A percentile compares a stretch with the other conserved stretches of the same genome.
Evolutionary conservation across 2,797 vertebrate genomes (phyloP).

Genomic region (Dermochelys coriacea): DNA sequence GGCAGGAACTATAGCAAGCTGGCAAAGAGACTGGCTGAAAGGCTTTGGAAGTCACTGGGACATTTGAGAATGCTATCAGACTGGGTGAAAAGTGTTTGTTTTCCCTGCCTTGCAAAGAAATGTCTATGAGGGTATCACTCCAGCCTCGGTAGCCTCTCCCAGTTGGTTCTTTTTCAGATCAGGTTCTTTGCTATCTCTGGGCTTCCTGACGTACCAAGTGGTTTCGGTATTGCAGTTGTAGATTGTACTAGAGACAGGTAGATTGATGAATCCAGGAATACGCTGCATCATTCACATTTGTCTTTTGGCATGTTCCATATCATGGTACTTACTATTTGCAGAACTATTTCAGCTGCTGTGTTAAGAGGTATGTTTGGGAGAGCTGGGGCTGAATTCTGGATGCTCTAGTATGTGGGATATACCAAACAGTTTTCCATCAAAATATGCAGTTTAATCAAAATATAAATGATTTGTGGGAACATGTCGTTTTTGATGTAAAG

Average conservation of each 20-base stretch:
- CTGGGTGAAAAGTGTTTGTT: neutral
- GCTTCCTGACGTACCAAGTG: neutral
- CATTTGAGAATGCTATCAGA: neutral
- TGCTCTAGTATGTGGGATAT: neutral
- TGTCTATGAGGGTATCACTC: neutral
- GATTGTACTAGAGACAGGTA: neutral
- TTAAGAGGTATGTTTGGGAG: neutral
- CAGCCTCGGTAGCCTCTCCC: neutral
- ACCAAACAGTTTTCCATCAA: neutral
- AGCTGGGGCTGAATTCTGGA: neutral
- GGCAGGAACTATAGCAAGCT: neutral
- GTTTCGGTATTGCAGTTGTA: neutral
- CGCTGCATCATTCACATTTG: neutral
- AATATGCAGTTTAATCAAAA: neutral
- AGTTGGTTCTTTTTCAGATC: neutral
- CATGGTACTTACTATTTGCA: neutral
- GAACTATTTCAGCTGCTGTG: conserved; percentile 3
- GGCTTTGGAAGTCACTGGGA: neutral
- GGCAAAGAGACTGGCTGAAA: neutral
- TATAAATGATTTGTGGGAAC: neutral
- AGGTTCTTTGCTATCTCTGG: neutral
- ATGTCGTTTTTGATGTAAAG: neutral
- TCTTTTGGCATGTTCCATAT: neutral
- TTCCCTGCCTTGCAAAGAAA: neutral
- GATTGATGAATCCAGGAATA: neutral